phyloP scores from a whole-genome alignment of 1,140 invertebrate genomes.

The Adelges cooleyi region DNA sequence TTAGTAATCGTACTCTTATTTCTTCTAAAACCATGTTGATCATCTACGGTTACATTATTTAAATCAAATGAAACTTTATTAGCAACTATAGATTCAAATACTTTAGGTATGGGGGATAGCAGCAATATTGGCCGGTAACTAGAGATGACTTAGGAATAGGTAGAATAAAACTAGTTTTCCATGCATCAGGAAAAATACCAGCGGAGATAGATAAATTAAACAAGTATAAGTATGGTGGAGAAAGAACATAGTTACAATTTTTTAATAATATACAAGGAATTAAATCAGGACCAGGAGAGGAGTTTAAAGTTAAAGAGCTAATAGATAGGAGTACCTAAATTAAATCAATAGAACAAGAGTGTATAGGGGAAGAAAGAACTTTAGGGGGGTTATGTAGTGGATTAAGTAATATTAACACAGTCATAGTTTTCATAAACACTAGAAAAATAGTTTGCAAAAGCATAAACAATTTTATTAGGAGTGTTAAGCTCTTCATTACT shows the following conservation, averaged over 20 bases:
- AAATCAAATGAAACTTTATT: background rate
- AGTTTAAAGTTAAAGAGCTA: background rate
- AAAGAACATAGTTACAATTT: background rate
- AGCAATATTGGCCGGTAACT: background rate
- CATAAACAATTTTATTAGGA: background rate
- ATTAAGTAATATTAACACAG: background rate
- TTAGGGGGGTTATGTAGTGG: background rate
- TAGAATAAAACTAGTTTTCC: background rate
- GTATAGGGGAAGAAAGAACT: background rate
- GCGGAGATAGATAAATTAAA: background rate
- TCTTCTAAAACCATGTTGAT: constrained; percentile 7
- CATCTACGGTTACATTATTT: background rate
- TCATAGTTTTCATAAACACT: background rate
- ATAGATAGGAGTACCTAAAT: background rate
- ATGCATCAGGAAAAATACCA: background rate
- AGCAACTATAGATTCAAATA: background rate
- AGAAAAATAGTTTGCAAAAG: background rate
- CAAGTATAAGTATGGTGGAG: background rate
- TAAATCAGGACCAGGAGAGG: background rate
- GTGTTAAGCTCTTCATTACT: background rate
- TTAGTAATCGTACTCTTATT: constrained; percentile 13
- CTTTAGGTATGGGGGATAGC: background rate
- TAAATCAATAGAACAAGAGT: background rate
- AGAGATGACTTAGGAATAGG: background rate
- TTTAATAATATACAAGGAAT: background rate